Evolutionary conservation across 2,888 invertebrate species (phyloP), one percentile per base, ranked within the genome.

Genomic region (Tortrix viridana): DNA sequence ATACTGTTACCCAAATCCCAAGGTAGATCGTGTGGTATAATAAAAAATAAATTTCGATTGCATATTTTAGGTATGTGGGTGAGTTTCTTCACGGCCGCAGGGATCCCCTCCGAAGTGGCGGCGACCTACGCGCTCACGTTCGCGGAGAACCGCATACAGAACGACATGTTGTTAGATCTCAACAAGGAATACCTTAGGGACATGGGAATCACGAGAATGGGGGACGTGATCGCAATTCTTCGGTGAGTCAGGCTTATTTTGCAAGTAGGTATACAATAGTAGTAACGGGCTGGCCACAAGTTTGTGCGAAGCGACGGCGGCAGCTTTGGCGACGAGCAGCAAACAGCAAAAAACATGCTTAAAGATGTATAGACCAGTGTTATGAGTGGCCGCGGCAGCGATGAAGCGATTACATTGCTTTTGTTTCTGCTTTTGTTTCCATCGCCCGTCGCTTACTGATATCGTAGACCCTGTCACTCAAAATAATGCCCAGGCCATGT

Each of bases 121-220:
- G 96, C 96, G 0, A 95, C 95, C 63, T 97, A 98, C 85, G 97
- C 98, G 0, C 94, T 97, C 20, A 95, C 96, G 6, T 98, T 98
- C 81, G 95, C 95, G 0, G 96, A 97, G 77, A 97, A 98, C 84
- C 93, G 98, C 26, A 98, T 98, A 65, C 95, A 96, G 77, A 94
- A 94, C 69, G 96, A 97, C 72, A 98, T 98, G 98, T 82, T 98
- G 57, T 88, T 95, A 67, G 98, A 98, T 72, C 89, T 98, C 14
- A 97, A 95, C 71, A 97, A 97, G 75, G 97, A 98, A 71, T 96
- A 97, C 77, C 86, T 98, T 1, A 94, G 95, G 60, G 97, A 97
- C 71, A 97, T 98, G 97, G 97, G 97, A 0, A 96, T 98, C 32
- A 93, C 94, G 0, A 94, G 77, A 93, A 97, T 93, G 94, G 94